Evolutionary conservation across 2,113 vertebrate species (phyloP).

Genomic region (Ailuropoda melanoleuca): DNA sequence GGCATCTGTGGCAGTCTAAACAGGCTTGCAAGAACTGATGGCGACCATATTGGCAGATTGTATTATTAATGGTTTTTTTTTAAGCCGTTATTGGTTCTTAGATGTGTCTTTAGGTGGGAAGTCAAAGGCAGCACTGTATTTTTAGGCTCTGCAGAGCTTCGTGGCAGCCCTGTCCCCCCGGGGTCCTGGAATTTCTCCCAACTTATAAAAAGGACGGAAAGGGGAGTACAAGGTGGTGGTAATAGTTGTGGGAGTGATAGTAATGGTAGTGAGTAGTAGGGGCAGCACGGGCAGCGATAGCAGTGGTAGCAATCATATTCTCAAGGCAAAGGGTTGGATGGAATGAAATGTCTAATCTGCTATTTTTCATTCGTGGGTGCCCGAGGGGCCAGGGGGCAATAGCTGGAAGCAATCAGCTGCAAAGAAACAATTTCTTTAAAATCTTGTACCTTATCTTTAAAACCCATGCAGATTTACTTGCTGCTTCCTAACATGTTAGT

Average conservation of each 20-base stretch:
- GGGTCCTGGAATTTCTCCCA: background rate
- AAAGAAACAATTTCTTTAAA: background rate
- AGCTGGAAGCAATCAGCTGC: background rate
- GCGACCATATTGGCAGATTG: no score
- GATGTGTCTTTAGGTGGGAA: background rate
- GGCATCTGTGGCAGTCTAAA: rapidly evolving
- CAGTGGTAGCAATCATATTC: background rate
- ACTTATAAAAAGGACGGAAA: background rate
- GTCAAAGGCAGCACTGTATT: background rate
- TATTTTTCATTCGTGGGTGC: background rate
- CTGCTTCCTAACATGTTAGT: background rate
- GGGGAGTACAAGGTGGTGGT: background rate
- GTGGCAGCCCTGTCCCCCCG: no score
- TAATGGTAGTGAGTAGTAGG: background rate
- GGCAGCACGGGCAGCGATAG: no score
- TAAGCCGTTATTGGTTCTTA: background rate
- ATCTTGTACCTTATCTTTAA: background rate
- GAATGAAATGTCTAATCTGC: background rate
- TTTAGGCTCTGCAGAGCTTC: background rate
- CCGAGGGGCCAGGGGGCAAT: background rate
- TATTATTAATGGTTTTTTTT: background rate
- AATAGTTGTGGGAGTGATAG: no score
- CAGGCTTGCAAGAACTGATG: background rate
- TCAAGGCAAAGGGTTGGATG: background rate
- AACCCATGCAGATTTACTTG: background rate